Evolutionary conservation across 1,140 invertebrate species (phyloP).

Genomic region (Dufourea novaeangliae): DNA sequence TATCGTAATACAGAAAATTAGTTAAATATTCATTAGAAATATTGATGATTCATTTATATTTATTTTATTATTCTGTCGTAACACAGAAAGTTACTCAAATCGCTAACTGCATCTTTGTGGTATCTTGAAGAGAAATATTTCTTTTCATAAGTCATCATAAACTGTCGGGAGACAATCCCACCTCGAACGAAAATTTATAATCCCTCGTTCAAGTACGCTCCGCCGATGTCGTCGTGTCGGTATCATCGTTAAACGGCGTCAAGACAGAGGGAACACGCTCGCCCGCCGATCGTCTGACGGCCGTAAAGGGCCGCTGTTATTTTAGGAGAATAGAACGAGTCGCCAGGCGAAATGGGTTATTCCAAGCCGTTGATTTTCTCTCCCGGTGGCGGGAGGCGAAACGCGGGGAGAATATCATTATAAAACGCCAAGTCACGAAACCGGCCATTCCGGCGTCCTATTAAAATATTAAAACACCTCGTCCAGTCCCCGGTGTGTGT

Average conservation of each 20-base stretch:
- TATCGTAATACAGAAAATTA: too few relatives aligned
- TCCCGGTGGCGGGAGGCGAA: conserved; percentile 75
- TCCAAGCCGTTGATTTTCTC: conserved; percentile 77
- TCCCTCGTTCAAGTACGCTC: conserved; percentile 20
- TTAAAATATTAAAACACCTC: conserved; percentile 82
- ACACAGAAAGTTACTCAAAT: too few relatives aligned
- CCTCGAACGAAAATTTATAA: conserved; percentile 45
- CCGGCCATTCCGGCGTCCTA: conserved; percentile 78
- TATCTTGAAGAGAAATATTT: too few relatives aligned
- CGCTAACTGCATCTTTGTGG: too few relatives aligned
- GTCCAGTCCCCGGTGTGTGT: conserved; percentile 74
- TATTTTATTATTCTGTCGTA: too few relatives aligned
- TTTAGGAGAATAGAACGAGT: conserved; percentile 67
- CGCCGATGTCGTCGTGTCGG: conserved; percentile 19
- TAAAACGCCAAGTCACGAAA: conserved; percentile 81
- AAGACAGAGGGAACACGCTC: conserved; percentile 31
- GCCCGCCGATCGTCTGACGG: conserved; percentile 46
- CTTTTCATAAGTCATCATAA: too few relatives aligned
- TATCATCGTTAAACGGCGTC: conserved; percentile 49
- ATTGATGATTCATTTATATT: too few relatives aligned
- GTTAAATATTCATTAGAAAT: too few relatives aligned
- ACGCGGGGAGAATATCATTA: conserved; percentile 81
- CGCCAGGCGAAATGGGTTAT: conserved; percentile 74
- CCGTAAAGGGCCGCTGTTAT: conserved; percentile 64
- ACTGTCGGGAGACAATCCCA: neutral